phyloP scores from a whole-genome alignment of 2,888 invertebrate genomes.

The Pseudococcus jackbeardsleyi region DNA sequence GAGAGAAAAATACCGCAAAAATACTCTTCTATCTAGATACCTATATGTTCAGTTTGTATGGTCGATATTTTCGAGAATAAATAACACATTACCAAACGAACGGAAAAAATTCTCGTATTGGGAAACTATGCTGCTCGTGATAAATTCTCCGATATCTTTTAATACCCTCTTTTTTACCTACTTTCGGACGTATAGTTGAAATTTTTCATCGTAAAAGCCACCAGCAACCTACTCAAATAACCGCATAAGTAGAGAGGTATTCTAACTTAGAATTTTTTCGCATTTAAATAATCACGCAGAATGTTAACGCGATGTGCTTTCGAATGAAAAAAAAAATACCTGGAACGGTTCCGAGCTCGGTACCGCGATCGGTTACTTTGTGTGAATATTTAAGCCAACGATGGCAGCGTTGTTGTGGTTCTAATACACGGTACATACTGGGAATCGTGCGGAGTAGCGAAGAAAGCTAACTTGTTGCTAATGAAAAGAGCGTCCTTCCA shows the following conservation, averaged over 20 bases:
- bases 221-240: not conserved
- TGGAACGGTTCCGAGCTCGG: not conserved
- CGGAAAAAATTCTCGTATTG: conserved; percentile 25
- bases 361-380: not conserved
- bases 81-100: conserved; percentile 28
- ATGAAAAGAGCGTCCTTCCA: conserved; percentile 28
- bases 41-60: no score
- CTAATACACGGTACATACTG: no score
- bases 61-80: not conserved
- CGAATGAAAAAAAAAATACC: not conserved
- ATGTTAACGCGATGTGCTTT: conserved; percentile 19
- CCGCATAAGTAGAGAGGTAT: not conserved
- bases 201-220: not conserved
- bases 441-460: not conserved
- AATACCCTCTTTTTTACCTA: not conserved
- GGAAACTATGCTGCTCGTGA: not conserved
- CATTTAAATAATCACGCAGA: conserved; percentile 43
- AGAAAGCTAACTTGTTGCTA: conserved; percentile 17
- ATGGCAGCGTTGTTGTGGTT: not conserved
- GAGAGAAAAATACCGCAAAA: not conserved
- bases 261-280: not conserved
- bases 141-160: conserved; percentile 6
- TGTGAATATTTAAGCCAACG: not conserved
- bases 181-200: not conserved
- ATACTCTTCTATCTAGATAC: not conserved